Conservation (phyloP, 35 echinoderm and acorn worm genomes). For the Heliocidaris tuberculata region DNA sequence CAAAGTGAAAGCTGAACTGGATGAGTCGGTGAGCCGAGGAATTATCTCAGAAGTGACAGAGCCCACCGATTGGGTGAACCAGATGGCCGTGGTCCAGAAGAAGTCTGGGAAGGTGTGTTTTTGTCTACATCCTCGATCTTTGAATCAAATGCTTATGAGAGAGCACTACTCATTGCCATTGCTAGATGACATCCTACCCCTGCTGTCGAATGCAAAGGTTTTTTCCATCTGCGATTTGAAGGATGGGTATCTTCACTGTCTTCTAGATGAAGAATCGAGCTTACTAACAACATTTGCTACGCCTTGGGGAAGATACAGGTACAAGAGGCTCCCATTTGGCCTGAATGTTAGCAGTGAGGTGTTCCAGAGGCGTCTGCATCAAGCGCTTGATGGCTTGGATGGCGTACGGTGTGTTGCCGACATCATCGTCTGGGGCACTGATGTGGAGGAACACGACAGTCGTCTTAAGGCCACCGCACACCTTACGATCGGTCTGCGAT, state of each 20-base stretch:
- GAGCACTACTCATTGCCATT: constrained; percentile 38
- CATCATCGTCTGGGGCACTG: constrained; percentile 54
- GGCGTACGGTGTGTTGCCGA: constrained; percentile 57
- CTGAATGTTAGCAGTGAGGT: constrained; percentile 58
- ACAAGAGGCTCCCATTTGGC: constrained; percentile 81
- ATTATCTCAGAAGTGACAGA: background rate
- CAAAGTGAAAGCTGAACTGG: constrained; percentile 13
- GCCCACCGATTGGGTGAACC: constrained; percentile 57
- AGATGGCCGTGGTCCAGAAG: constrained; percentile 46
- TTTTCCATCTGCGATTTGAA: constrained; percentile 38
- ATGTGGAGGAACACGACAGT: constrained; percentile 56
- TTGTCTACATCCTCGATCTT: constrained; percentile 59
- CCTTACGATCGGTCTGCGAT: no score
- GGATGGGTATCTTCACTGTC: constrained; percentile 60
- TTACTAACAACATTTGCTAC: constrained; percentile 75
- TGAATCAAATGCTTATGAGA: constrained; percentile 47
- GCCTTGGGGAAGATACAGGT: constrained; percentile 57
- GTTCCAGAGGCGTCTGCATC: constrained; percentile 68
- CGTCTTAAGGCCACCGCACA: no score
- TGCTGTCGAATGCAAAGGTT: background rate
- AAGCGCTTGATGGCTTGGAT: constrained; percentile 48
- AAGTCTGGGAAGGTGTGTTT: constrained; percentile 57
- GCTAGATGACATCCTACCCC: constrained; percentile 43
- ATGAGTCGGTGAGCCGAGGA: background rate
- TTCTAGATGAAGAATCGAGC: constrained; percentile 71